Conservation (phyloP, 23 tunicate genomes). For the Styela clava region DNA sequence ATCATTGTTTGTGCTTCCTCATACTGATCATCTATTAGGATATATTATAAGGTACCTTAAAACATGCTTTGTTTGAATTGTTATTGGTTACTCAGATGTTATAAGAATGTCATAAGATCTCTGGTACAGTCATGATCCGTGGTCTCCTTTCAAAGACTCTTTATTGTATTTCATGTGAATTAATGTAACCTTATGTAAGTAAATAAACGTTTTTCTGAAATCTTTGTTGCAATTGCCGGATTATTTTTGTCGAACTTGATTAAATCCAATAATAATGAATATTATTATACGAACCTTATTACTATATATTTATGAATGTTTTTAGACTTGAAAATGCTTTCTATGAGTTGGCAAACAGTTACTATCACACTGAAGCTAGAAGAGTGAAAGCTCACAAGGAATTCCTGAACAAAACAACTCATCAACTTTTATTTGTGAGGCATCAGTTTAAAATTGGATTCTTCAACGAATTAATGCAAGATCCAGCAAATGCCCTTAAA, state of each 20-base stretch:
- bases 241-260: no score
- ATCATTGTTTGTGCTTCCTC: constrained; percentile 79
- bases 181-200: no score
- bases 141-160: neutral
- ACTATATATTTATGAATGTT: no score
- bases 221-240: no score
- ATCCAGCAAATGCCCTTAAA: constrained; percentile 32
- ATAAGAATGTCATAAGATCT: neutral
- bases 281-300: no score
- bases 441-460: constrained; percentile 92
- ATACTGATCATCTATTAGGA: constrained; percentile 75
- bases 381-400: constrained; percentile 76
- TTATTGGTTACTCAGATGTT: no score
- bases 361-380: constrained; percentile 66
- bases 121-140: neutral
- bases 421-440: constrained; percentile 76
- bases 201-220: no score
- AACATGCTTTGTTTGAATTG: neutral
- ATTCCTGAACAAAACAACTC: constrained; percentile 88
- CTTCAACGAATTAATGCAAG: constrained; percentile 78
- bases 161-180: no score
- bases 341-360: constrained; percentile 74
- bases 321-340: constrained; percentile 86
- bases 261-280: no score
- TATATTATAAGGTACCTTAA: constrained; percentile 51